Base-by-base conservation (phyloP, 2,113 vertebrate species). In the Takifugu bimaculatus region DNA sequence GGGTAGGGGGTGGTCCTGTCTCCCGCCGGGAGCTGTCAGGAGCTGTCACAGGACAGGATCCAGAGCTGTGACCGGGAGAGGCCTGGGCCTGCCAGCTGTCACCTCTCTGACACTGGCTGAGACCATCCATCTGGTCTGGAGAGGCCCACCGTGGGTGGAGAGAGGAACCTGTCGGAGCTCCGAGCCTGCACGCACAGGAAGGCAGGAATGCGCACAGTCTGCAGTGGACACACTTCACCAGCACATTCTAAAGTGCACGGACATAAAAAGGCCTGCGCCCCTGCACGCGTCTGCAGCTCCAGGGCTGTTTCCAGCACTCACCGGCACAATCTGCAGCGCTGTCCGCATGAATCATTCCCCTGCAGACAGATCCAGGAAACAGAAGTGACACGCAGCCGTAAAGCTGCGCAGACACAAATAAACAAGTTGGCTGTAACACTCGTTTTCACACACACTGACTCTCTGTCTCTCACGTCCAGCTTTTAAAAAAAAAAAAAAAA, bases 81-180 rank as follows among this genome's bases (percentile, higher is more conserved):
- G 79, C 83, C 80, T 47, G 45, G 76, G 83, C 81, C 80, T 74
- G 81, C 76, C 85, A 88, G 87, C 87, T 87, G 89, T 86, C 87
- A 89, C 85, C 83, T 83, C 81, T 60, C 78, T 73, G 87, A 87
- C 85, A 83, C 78, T 74, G 80, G 83, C 79, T 80, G 81, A 91
- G 86, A 84, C 79, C 82, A 82, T 88, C 86, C 87, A 88, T 89
- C 85, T 90, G 89, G 84, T 68, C 69, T 72, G 68, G 71, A 57
- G 86, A 85, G 83, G 85, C 88, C 81, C 72, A 74, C 84, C 71
- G 50, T 57, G 75, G 85, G 78, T 65, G 74, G 69, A 77, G 71
- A 82, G 72, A 81, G 70, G 63, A 79, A 63, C 75, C 59, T 32
- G 43, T 76, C 79, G 79, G 45, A 48, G 78, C 63, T 71, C 74